phyloP scores from a whole-genome alignment of 2,113 vertebrate genomes.

The Clarias gariepinus region DNA sequence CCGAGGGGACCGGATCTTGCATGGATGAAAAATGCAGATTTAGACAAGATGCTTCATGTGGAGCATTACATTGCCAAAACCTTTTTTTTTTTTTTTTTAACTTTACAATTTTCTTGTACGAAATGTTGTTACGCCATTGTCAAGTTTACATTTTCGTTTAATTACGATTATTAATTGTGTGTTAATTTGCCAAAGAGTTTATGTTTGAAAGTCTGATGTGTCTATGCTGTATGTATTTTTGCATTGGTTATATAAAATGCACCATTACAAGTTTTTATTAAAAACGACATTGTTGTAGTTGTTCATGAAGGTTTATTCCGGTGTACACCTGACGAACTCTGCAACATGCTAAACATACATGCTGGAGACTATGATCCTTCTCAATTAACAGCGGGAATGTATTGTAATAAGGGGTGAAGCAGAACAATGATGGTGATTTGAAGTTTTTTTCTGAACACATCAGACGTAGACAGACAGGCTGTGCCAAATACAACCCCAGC shows the following conservation, averaged over 20 bases:
- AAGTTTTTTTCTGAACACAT: neutral
- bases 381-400: neutral
- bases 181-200: slow-evolving; percentile 76
- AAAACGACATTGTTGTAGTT: slow-evolving; percentile 7
- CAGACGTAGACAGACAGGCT: neutral
- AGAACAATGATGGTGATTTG: neutral
- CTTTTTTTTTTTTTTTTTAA: slow-evolving; percentile 59
- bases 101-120: slow-evolving; percentile 54
- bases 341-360: neutral
- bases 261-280: slow-evolving; percentile 51
- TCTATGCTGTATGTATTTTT: slow-evolving; percentile 46
- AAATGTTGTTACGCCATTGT: slow-evolving; percentile 41
- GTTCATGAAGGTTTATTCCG: neutral
- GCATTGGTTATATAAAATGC: slow-evolving; percentile 48
- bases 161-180: slow-evolving; percentile 50
- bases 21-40: slow-evolving; percentile 69
- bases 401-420: neutral
- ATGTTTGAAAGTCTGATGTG: slow-evolving; percentile 47
- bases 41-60: slow-evolving; percentile 59
- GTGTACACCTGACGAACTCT: neutral
- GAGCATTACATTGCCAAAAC: slow-evolving; percentile 67
- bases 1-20: slow-evolving; percentile 65
- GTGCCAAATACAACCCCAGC: neutral
- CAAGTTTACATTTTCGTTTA: slow-evolving; percentile 49
- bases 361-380: neutral